A percentile compares a stretch with the other conserved stretches of the same genome.
Evolutionary conservation across 2,797 vertebrate genomes (phyloP).

Genomic region (Pelobates cultripes): DNA sequence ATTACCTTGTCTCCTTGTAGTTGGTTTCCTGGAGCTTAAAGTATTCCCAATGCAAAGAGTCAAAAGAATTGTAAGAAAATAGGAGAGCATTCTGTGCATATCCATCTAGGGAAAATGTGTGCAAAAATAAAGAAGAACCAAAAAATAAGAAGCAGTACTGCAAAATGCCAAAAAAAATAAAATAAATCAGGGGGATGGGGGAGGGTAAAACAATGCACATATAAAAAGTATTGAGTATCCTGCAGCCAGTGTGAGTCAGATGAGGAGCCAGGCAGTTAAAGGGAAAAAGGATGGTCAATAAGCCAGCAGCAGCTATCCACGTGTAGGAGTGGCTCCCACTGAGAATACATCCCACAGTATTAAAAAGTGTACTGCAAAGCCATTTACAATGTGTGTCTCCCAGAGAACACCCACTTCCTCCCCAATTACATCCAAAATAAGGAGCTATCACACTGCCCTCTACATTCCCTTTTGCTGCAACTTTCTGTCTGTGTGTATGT

Average conservation of each 20-base stretch:
- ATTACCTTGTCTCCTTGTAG: slow-evolving; percentile 70
- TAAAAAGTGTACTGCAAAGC: slow-evolving; percentile 55
- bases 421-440: slow-evolving; percentile 33
- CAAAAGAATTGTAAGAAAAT: slow-evolving; percentile 62
- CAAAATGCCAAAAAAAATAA: background rate
- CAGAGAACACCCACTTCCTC: slow-evolving; percentile 18
- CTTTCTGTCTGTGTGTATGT: background rate
- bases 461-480: background rate
- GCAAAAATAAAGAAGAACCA: background rate
- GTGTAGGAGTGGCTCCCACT: slow-evolving; percentile 52
- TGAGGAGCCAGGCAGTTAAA: slow-evolving; percentile 29
- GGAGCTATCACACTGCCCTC: background rate
- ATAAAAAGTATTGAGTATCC: slow-evolving; percentile 13
- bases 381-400: slow-evolving; percentile 51
- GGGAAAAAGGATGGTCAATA: slow-evolving; percentile 44
- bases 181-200: background rate
- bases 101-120: slow-evolving; percentile 70
- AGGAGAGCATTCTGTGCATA: slow-evolving; percentile 54
- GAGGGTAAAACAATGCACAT: background rate
- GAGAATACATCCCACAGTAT: slow-evolving; percentile 61
- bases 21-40: slow-evolving; percentile 47
- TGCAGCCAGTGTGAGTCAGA: background rate
- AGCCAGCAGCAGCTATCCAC: slow-evolving; percentile 32
- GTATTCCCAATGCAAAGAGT: slow-evolving; percentile 55
- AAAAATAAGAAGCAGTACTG: background rate